These are phyloP conservation scores for Poecile atricapillus DNA, from an alignment of 2,113 vertebrate genomes.

Conservation along the genomic window DNA sequence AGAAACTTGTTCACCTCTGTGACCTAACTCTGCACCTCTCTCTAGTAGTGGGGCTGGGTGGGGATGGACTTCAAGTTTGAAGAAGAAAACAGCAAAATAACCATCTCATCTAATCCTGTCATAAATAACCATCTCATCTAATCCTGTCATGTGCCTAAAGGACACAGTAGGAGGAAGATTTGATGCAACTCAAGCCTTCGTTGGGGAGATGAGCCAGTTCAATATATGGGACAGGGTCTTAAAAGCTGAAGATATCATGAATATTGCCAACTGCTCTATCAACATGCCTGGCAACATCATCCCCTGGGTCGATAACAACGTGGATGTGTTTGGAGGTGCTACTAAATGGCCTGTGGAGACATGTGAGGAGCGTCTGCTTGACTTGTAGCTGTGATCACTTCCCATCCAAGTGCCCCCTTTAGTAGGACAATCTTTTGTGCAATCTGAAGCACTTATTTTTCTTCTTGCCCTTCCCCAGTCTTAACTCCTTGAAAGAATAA, in stretches of 20 bases:
- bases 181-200: slow-evolving; percentile 96
- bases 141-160: slow-evolving; percentile 68
- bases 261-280: slow-evolving; percentile 93
- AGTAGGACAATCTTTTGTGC: slow-evolving; percentile 58
- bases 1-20: neutral
- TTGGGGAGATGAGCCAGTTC: slow-evolving; percentile 97
- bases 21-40: neutral
- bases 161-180: slow-evolving; percentile 94
- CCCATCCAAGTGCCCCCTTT: slow-evolving; percentile 39
- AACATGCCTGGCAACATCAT: slow-evolving; percentile 98
- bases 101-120: neutral
- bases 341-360: slow-evolving; percentile 92
- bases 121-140: neutral
- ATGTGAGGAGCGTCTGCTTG: slow-evolving; percentile 90
- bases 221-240: slow-evolving; percentile 99
- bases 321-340: slow-evolving; percentile 93
- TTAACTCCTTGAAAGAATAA: neutral
- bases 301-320: slow-evolving; percentile 93
- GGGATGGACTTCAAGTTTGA: neutral
- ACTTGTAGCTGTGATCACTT: slow-evolving; percentile 79
- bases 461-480: neutral
- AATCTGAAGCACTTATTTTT: slow-evolving; percentile 39
- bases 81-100: neutral
- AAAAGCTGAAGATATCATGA: slow-evolving; percentile 87
- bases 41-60: neutral